Percentiles rank a stretch among this genome's conserved stretches.
Evolutionary conservation across 2,113 vertebrate genomes (phyloP).

Genomic region (Triplophysa rosa): DNA sequence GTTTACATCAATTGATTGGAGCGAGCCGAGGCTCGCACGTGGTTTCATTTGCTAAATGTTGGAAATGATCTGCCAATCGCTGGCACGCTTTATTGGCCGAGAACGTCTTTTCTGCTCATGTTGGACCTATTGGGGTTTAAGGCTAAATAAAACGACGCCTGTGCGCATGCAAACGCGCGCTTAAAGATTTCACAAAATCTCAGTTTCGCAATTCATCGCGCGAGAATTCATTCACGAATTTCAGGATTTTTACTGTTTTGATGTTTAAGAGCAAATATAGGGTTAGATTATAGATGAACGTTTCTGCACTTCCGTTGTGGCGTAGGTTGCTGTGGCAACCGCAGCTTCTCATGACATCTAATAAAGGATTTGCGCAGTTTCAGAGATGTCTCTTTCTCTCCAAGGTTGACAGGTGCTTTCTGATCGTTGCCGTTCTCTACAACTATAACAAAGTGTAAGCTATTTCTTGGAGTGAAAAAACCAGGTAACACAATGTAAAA

Average conservation of each 20-base stretch:
- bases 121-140: neutral
- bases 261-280: neutral
- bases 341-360: neutral
- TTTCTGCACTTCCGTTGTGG: neutral
- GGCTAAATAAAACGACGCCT: neutral
- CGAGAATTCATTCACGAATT: neutral
- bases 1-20: constrained; percentile 65
- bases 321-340: constrained; percentile 13
- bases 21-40: constrained; percentile 53
- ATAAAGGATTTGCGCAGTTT: neutral
- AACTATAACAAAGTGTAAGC: neutral
- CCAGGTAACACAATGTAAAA: too few species aligned
- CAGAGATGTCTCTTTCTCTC: neutral
- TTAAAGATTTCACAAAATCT: neutral
- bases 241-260: neutral
- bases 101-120: constrained; percentile 12
- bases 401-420: neutral
- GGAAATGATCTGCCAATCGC: constrained; percentile 61
- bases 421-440: neutral
- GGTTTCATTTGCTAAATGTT: constrained; percentile 59
- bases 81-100: constrained; percentile 39
- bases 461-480: too few species aligned
- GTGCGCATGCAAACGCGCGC: neutral
- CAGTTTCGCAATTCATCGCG: neutral
- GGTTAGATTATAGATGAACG: neutral